phyloP scores from a whole-genome alignment of 2,797 vertebrate genomes.

The Australoheros facetus region DNA sequence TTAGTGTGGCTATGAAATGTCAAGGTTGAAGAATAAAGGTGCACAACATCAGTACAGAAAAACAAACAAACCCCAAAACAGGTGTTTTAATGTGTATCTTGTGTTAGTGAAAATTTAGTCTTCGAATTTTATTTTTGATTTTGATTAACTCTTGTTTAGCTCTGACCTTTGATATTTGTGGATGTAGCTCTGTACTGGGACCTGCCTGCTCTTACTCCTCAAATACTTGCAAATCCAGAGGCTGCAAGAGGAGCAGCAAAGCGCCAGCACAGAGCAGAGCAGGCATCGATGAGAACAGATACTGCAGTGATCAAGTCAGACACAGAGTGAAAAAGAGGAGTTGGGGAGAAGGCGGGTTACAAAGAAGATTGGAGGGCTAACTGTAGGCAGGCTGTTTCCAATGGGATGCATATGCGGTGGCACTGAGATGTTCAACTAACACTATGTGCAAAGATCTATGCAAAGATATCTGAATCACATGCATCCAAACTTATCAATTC shows the following conservation, averaged over 20 bases:
- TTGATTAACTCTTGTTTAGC: slow-evolving; percentile 9
- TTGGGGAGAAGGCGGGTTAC: not conserved
- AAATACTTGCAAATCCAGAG: not conserved
- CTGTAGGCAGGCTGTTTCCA: not conserved
- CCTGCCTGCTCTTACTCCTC: too few relatives aligned
- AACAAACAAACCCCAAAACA: not conserved
- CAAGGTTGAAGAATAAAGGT: slow-evolving; percentile 22
- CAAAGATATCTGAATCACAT: not conserved
- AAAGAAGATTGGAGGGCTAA: not conserved
- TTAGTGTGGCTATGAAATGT: slow-evolving; percentile 22
- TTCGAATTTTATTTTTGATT: slow-evolving; percentile 2
- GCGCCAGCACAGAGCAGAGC: not conserved
- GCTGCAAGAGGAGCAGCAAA: not conserved
- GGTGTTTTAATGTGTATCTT: not conserved
- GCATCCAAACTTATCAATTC: not conserved
- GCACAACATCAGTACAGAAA: not conserved
- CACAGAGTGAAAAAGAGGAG: not conserved
- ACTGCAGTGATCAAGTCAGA: rapidly evolving
- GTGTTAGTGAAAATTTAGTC: not conserved
- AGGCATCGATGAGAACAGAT: not conserved
- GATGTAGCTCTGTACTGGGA: too few relatives aligned
- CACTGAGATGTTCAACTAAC: not conserved
- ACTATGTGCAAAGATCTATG: too few relatives aligned
- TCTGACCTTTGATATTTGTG: too few relatives aligned
- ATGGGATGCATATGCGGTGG: not conserved